A percentile compares a stretch with the other conserved stretches of the same genome.
Conservation (phyloP, 35 echinoderm and acorn worm species). For the Strongylocentrotus purpuratus region DNA sequence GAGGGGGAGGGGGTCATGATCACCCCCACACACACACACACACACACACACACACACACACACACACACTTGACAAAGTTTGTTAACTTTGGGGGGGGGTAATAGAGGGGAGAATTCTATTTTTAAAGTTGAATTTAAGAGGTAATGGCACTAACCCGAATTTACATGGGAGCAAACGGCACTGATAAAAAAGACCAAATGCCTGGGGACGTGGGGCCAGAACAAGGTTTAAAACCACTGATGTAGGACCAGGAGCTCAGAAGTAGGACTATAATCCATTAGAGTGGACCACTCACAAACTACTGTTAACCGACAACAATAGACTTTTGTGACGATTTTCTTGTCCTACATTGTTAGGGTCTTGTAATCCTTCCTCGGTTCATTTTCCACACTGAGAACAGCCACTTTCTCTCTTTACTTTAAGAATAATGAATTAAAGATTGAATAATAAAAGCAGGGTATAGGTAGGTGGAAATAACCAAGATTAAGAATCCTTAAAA, state of each 20-base stretch:
- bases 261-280: neutral
- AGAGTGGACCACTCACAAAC: neutral
- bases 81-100: too few relatives aligned
- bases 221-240: neutral
- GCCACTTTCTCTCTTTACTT: neutral
- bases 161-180: neutral
- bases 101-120: too few relatives aligned
- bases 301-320: neutral
- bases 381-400: neutral
- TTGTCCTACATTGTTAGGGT: neutral
- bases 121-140: too few relatives aligned
- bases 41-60: too few relatives aligned
- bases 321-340: neutral
- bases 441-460: neutral
- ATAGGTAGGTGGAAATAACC: neutral
- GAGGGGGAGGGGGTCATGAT: too few relatives aligned
- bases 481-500: neutral
- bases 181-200: neutral
- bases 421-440: neutral
- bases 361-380: slow-evolving; percentile 2
- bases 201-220: neutral
- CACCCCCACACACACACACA: too few relatives aligned
- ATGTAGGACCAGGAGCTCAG: neutral
- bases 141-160: neutral
- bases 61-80: too few relatives aligned